phyloP scores from a whole-genome alignment of 2,797 vertebrate genomes.

The Euphonia xanthogaster region DNA sequence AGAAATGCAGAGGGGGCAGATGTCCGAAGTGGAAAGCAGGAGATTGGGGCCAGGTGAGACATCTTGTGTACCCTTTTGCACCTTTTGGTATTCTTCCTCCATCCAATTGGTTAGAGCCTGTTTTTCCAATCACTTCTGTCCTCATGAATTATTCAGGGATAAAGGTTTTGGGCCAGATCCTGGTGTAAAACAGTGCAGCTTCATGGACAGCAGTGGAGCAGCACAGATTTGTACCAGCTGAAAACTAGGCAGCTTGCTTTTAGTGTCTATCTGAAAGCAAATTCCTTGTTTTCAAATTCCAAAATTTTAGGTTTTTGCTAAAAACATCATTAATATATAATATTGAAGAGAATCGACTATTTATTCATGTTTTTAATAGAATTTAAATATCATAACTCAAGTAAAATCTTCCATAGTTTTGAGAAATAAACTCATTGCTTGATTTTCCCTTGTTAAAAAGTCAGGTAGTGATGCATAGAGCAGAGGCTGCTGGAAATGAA shows the following conservation, averaged over 20 bases:
- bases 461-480: not conserved
- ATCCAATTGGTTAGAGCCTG: not conserved
- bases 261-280: not conserved
- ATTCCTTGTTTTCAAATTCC: not conserved
- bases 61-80: not conserved
- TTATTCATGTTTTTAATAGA: not conserved
- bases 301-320: not conserved
- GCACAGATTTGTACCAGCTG: not conserved
- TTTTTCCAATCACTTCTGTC: not conserved
- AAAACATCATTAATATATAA: not conserved
- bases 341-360: not conserved
- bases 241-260: not conserved
- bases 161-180: not conserved
- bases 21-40: conserved; percentile 95
- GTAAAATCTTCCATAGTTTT: not conserved
- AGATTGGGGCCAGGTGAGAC: conserved; percentile 91
- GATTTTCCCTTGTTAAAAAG: not conserved
- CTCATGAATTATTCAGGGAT: not conserved
- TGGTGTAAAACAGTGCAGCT: not conserved
- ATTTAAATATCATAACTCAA: not conserved
- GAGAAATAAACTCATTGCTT: conserved; percentile 18
- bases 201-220: not conserved
- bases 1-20: conserved; percentile 87
- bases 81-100: not conserved
- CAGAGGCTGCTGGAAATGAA: not conserved